Evolutionary conservation across 2,888 invertebrate species (phyloP), one percentile per base, ranked within the genome.

Genomic region (Himalopsyche japonica): DNA sequence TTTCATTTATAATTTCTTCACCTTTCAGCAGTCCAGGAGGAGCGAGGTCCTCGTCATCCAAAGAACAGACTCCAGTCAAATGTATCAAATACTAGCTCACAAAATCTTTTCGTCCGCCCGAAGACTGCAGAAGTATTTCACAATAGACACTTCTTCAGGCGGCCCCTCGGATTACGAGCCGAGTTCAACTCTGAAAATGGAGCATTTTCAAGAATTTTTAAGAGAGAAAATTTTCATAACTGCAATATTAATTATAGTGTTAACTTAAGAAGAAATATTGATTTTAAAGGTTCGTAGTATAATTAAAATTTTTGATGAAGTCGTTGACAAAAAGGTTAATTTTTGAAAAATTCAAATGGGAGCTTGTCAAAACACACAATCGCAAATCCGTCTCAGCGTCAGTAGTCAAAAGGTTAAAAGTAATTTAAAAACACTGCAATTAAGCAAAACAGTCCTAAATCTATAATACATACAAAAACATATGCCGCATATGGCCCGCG

Each of bases 21-120:
- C 37, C 85, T 88, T 88, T 76, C 88, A 96, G 97, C 97, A 24
- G 97, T 97, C 0, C 97, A 97, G 91, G 95, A 96, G 89, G 97
- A 97, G 89, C 92, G 97, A 82, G 97, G 97, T 0, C 97, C 97
- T 0, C 91, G 85, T 32, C 48, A 27, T 1, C 47, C 85, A 12
- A 85, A 83, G 27, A 83, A 81, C 30, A 43, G 15, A 15, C 43
- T 43, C 3, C 43, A 15, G 4, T 12, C 43, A 43, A 43, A 43
- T 43, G 2, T 15, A 43, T 43, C 15, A 15, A 15, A 15, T 12
- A 43, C 43, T 15, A 15, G 43, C 43, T 3, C 43, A n/a, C 79
- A n/a, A 27, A 83, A 70, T 80, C 76, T 78, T 32, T 79, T 20
- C 84, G 37, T 10, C 30, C 20, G 47, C 76, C 49, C 37, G 15